These are phyloP conservation scores for Paracanthobrama guichenoti DNA, from an alignment of 2,113 vertebrate genomes.

Conservation along the genomic window DNA sequence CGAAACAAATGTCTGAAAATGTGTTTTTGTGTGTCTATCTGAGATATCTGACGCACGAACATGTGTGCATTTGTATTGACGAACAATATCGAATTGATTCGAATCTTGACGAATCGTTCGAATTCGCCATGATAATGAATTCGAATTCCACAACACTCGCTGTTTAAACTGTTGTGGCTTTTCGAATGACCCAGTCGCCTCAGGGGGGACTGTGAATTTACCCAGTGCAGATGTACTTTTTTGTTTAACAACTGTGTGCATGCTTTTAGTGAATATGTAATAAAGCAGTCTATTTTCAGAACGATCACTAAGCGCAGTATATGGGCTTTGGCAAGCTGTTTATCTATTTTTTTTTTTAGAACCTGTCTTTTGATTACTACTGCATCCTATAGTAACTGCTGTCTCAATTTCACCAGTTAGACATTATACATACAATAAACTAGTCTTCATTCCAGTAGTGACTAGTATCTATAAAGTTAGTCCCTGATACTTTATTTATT, in stretches of 20 bases:
- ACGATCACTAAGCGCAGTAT: neutral
- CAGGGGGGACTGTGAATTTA: neutral
- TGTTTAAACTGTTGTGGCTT: constrained; percentile 23
- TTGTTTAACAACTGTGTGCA: neutral
- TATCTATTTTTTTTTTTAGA: neutral
- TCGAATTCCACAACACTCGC: constrained; percentile 25
- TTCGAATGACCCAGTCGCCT: constrained; percentile 4
- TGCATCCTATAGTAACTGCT: neutral
- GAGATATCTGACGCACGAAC: neutral
- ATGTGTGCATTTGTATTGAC: neutral
- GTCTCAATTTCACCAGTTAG: neutral
- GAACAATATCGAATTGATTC: neutral
- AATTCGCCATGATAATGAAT: neutral
- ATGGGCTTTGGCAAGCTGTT: neutral
- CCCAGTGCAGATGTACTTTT: constrained; percentile 34
- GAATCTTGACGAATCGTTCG: neutral
- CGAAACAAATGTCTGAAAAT: neutral
- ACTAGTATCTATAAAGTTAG: neutral
- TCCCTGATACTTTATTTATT: neutral
- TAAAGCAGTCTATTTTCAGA: constrained; percentile 28
- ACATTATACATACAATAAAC: neutral
- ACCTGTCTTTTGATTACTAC: neutral
- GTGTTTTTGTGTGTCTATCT: neutral
- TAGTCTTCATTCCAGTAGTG: neutral
- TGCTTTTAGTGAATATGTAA: neutral